Percentiles rank a stretch among this genome's conserved stretches.
These are phyloP conservation scores for Alca torda DNA, from an alignment of 2,797 vertebrate species.

Conservation along the genomic window DNA sequence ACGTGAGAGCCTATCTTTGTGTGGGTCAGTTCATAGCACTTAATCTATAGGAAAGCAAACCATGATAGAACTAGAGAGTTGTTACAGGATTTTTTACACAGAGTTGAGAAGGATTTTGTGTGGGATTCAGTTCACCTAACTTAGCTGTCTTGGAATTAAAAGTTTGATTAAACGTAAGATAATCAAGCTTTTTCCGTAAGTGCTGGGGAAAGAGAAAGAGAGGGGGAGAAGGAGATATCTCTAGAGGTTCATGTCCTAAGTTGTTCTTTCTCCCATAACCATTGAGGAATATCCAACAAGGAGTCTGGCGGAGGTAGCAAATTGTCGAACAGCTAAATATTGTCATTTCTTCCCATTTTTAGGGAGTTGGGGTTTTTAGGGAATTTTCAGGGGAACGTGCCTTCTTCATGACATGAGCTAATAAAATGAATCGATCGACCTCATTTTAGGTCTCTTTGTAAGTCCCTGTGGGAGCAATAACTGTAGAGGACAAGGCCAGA, in stretches of 20 bases:
- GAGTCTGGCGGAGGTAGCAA: neutral
- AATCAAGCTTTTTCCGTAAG: neutral
- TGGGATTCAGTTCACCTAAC: neutral
- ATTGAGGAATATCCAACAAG: neutral
- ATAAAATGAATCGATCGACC: neutral
- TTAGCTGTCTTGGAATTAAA: neutral
- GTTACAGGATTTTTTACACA: neutral
- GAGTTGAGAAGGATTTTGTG: neutral
- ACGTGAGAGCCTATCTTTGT: neutral
- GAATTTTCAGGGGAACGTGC: neutral
- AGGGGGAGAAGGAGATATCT: neutral
- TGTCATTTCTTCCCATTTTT: neutral
- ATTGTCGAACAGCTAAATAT: neutral
- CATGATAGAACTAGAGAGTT: neutral
- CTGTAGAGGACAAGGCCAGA: neutral
- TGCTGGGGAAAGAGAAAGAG: neutral
- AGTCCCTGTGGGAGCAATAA: neutral
- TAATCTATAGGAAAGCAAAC: neutral
- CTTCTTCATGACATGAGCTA: neutral
- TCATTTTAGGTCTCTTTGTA: neutral
- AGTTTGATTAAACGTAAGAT: neutral
- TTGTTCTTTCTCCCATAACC: neutral
- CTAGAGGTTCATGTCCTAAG: neutral
- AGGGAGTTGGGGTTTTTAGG: neutral
- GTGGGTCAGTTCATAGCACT: neutral